Conservation (phyloP, 2,888 invertebrate genomes). For the Amphipoea oculea region DNA sequence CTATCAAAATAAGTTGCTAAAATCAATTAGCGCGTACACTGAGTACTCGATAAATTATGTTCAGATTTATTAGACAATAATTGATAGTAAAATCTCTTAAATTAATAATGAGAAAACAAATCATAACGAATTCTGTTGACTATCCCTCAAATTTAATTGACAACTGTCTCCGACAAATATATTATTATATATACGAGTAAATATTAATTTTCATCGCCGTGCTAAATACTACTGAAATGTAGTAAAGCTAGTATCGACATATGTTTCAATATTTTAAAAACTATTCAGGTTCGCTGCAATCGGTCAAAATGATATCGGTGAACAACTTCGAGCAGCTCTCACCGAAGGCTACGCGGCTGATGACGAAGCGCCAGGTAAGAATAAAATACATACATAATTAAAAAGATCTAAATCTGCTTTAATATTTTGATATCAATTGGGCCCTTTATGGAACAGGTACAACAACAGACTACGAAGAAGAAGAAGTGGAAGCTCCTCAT, state of each 20-base stretch:
- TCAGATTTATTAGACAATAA: too few species aligned
- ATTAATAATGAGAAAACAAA: too few species aligned
- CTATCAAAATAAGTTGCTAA: too few species aligned
- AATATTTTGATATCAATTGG: not conserved
- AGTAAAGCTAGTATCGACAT: not conserved
- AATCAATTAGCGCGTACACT: too few species aligned
- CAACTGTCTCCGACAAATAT: too few species aligned
- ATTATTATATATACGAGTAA: not conserved
- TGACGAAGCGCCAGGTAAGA: constrained; percentile 77
- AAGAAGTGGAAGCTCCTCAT: constrained; percentile 55
- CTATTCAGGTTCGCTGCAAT: constrained; percentile 84
- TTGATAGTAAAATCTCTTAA: too few species aligned
- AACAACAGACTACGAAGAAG: constrained; percentile 76
- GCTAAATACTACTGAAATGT: not conserved
- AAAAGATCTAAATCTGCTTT: not conserved
- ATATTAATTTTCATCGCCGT: not conserved
- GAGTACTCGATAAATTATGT: too few species aligned
- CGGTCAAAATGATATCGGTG: constrained; percentile 86
- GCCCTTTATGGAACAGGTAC: constrained; percentile 52
- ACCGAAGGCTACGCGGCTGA: constrained; percentile 78
- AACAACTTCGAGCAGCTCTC: constrained; percentile 84
- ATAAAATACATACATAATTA: too few species aligned
- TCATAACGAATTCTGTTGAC: too few species aligned
- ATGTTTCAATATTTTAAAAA: not conserved
- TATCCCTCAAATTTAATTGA: too few species aligned